Percentiles rank a stretch among this genome's conserved stretches.
These are phyloP conservation scores for Medauroidea extradentata DNA, from an alignment of 1,140 invertebrate genomes.

Conservation along the genomic window DNA sequence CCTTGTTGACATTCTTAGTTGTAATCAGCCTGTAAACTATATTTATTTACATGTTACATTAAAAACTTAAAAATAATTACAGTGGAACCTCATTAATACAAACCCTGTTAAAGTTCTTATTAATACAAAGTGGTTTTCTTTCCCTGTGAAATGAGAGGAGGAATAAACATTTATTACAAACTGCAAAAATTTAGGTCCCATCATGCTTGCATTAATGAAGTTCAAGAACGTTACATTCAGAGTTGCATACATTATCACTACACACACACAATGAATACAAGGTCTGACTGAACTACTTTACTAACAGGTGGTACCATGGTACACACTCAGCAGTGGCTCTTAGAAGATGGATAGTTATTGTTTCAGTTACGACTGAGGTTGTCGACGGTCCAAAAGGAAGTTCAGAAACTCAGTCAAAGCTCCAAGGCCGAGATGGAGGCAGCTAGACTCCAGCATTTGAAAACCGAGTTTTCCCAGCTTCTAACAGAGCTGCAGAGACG, in stretches of 20 bases:
- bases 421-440: conserved; percentile 32
- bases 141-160: too few species aligned
- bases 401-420: conserved; percentile 44
- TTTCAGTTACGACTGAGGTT: conserved; percentile 44
- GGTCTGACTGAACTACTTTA: not conserved
- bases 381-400: conserved; percentile 46
- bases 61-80: too few species aligned
- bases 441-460: conserved; percentile 44
- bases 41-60: too few species aligned
- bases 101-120: too few species aligned
- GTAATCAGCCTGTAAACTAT: too few species aligned
- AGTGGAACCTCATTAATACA: too few species aligned
- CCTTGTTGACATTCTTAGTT: too few species aligned
- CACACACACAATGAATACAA: not conserved
- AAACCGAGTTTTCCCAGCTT: conserved; percentile 50
- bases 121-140: too few species aligned
- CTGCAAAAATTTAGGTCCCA: not conserved
- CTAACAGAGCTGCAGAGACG: conserved; percentile 47
- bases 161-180: not conserved
- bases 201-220: not conserved
- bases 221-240: not conserved
- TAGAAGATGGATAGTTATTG: not conserved
- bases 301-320: not conserved
- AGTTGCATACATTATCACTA: not conserved
- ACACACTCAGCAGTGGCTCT: not conserved